Conservation (phyloP, 2,888 invertebrate genomes). For the Plutella xylostella region DNA sequence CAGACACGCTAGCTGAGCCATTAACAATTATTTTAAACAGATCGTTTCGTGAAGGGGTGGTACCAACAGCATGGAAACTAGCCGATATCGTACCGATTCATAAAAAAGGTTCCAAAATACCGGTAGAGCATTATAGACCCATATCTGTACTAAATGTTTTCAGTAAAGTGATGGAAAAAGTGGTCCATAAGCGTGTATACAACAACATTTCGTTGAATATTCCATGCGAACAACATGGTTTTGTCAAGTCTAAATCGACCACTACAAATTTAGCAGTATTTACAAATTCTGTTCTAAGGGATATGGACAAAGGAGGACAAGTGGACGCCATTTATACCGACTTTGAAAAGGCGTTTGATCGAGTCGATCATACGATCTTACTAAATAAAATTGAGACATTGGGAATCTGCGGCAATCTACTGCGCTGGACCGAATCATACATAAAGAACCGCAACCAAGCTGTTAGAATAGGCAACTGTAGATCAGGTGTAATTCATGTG, state of each 20-base stretch:
- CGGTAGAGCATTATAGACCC: too few relatives aligned
- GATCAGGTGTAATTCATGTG: not conserved
- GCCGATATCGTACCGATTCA: too few relatives aligned
- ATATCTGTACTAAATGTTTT: too few relatives aligned
- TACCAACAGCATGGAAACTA: too few relatives aligned
- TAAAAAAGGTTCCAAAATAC: too few relatives aligned
- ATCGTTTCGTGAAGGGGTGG: too few relatives aligned
- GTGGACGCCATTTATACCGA: not conserved
- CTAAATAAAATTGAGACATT: not conserved
- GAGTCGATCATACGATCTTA: not conserved
- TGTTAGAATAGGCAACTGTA: not conserved
- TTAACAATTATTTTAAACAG: too few relatives aligned
- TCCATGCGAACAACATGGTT: not conserved
- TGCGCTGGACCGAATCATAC: not conserved
- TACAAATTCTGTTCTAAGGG: not conserved
- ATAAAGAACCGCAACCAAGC: not conserved
- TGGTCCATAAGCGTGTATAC: not conserved
- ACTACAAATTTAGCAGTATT: not conserved
- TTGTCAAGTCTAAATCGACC: not conserved
- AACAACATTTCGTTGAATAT: not conserved
- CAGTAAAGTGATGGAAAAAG: not conserved
- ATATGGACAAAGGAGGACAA: not conserved
- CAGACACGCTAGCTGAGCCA: too few relatives aligned
- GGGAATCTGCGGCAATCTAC: not conserved
- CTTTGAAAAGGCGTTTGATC: not conserved